Percentiles rank a stretch among this genome's conserved stretches.
Conservation (phyloP, 2,888 invertebrate species). For the Galerucella calmariensis region DNA sequence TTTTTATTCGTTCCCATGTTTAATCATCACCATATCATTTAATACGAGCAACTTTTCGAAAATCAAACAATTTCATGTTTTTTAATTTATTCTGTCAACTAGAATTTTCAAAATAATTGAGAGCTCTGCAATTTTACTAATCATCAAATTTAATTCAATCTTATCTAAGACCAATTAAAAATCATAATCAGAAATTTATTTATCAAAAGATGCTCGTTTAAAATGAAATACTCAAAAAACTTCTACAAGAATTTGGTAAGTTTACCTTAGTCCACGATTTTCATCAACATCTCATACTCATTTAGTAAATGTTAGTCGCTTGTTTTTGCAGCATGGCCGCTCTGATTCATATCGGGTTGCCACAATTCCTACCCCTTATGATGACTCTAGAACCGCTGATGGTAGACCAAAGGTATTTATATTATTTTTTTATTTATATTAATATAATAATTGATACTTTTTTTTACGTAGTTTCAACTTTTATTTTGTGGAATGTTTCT, state of each 20-base stretch:
- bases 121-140: too few relatives aligned
- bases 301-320: conserved; percentile 47
- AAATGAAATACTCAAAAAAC: conserved; percentile 5
- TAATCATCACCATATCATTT: too few relatives aligned
- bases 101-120: too few relatives aligned
- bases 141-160: too few relatives aligned
- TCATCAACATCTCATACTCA: conserved; percentile 22
- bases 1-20: too few relatives aligned
- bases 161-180: too few relatives aligned
- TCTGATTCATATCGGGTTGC: conserved; percentile 98
- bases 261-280: not conserved
- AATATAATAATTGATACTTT: not conserved
- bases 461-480: too few relatives aligned
- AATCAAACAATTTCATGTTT: too few relatives aligned
- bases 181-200: not conserved
- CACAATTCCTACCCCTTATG: conserved; percentile 90
- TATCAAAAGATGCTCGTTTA: not conserved
- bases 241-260: conserved; percentile 19
- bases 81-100: too few relatives aligned
- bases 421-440: not conserved
- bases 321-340: conserved; percentile 83
- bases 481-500: not conserved
- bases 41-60: too few relatives aligned
- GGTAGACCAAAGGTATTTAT: conserved; percentile 86
- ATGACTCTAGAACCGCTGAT: conserved; percentile 96